Evolutionary conservation across 2,888 invertebrate species (phyloP), one percentile per base, ranked within the genome.

Genomic region (Mesorhabditis belari): DNA sequence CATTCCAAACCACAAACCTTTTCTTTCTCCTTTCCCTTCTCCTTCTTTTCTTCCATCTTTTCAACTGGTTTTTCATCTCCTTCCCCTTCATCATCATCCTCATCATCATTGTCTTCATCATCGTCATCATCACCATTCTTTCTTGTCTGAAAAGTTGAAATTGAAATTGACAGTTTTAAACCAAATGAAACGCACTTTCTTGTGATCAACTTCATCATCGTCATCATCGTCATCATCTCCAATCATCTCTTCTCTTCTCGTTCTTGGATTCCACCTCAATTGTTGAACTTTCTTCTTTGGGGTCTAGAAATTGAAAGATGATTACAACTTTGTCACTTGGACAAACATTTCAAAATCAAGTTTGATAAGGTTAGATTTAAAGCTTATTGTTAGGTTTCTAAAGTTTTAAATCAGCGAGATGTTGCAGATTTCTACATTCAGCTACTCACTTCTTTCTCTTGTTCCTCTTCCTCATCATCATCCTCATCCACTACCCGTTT

Each of bases 91-190:
- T 63, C 61, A 26, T 66, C 62, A 29, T 69, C 68, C 50, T 66
- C 66, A n/a, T 63, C 69, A 29, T 69, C 68, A 49, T 68, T 54
- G n/a, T 58, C 58, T 19, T 58, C 66, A 23, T 64, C 62, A 21
- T 68, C 64, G 24, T 64, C 63, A 17, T 59, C 58, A 0, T 60
- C 65, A 49, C 60, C 63, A 9, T 64, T 58, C 24, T 60, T 61
- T 6, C 19, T 27, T 3, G 29, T 6, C 58, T 62, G 55, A 50
- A 54, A 62, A 3, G 19, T 0, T 21, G 24, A n/a, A n/a, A n/a
- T n/a, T n/a, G n/a, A n/a, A n/a, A n/a, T n/a, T n/a, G n/a, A n/a
- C 2, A 1, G 24, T 24, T 5, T 54, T 25, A 52, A 58, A 17
- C 24, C 28, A 29, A 24, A 56, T 19, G 21, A 35, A 35, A n/a